Conservation (phyloP, 2,797 vertebrate genomes). For the Sorex maritimensis region DNA sequence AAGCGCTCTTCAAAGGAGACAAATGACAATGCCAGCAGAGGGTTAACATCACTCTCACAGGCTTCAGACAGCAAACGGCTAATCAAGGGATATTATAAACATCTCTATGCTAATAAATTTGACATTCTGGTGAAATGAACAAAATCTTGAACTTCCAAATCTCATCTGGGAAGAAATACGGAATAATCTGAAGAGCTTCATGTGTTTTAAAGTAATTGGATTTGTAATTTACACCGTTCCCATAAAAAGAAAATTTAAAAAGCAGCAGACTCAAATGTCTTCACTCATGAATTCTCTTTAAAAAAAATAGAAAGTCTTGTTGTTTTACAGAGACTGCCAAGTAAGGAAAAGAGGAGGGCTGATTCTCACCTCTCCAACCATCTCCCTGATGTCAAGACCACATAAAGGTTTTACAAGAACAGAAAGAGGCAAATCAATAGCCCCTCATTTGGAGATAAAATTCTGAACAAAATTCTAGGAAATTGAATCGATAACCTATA, state of each 20-base stretch:
- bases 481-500: not conserved
- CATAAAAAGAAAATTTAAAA: not conserved
- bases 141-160: constrained; percentile 1
- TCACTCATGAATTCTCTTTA: constrained; percentile 26
- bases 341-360: not conserved
- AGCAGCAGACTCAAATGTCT: not conserved
- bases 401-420: not conserved
- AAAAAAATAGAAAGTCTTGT: not conserved
- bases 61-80: not conserved
- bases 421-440: not conserved
- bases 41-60: not conserved
- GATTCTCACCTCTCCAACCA: not conserved
- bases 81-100: not conserved
- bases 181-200: not conserved
- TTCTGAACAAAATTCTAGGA: not conserved
- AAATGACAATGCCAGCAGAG: not conserved
- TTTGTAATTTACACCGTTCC: constrained; percentile 31
- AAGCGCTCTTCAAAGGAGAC: too few species aligned
- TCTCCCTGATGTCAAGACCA: not conserved
- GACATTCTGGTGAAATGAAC: constrained; percentile 16
- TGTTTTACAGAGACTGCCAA: not conserved
- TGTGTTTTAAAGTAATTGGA: constrained; percentile 31
- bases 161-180: not conserved
- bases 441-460: not conserved
- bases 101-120: not conserved